Percentiles rank a stretch among this genome's conserved stretches.
Evolutionary conservation across 2,113 vertebrate genomes (phyloP).

Genomic region (Camelus dromedarius): DNA sequence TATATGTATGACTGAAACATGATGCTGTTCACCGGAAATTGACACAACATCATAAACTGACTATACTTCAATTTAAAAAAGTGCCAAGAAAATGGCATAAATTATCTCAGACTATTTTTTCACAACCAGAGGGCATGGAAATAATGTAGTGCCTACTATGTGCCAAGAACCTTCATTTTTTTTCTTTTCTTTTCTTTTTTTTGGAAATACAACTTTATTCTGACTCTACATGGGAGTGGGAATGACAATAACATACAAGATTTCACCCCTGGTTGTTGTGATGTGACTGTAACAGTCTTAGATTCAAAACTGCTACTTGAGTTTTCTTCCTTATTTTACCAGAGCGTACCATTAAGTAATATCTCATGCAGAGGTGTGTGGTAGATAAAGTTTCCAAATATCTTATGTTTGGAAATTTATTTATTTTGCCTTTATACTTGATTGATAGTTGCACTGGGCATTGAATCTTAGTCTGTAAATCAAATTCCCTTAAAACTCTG

Average conservation of each 20-base stretch:
- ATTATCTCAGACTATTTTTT: background rate
- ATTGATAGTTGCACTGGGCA: background rate
- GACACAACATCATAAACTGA: too few species aligned
- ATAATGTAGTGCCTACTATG: background rate
- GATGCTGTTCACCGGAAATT: too few species aligned
- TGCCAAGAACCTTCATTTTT: background rate
- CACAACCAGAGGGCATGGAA: background rate
- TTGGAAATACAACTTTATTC: too few species aligned
- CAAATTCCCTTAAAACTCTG: conserved; percentile 4
- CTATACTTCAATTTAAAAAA: background rate
- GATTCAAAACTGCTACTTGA: background rate
- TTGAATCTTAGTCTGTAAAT: background rate
- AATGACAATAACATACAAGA: too few species aligned
- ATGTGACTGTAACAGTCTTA: too few species aligned
- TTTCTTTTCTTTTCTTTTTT: background rate
- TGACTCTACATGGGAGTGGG: too few species aligned
- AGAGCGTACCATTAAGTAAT: background rate
- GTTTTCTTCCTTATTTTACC: background rate
- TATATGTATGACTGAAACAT: too few species aligned
- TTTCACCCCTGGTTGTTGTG: too few species aligned
- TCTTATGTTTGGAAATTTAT: background rate
- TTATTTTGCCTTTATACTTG: background rate
- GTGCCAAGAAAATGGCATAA: background rate
- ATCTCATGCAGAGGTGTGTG: background rate
- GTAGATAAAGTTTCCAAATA: background rate